Evolutionary conservation across 2,113 vertebrate genomes (phyloP).

Genomic region (Micronisus gabar): DNA sequence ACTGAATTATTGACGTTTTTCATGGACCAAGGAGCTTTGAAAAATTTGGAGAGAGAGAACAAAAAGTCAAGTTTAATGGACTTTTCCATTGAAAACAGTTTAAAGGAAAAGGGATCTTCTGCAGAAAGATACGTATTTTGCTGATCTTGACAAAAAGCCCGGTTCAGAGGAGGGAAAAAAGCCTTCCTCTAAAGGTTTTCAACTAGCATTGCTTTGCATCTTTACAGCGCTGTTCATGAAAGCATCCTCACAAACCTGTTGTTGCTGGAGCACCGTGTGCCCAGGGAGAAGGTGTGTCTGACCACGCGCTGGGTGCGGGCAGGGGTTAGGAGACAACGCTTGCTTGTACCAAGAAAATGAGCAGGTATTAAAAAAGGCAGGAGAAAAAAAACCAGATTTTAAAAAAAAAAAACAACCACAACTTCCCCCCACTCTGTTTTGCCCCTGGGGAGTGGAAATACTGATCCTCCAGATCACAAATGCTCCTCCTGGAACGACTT

Average conservation of each 20-base stretch:
- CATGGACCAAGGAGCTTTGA: neutral
- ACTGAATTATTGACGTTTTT: neutral
- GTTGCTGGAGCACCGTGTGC: neutral
- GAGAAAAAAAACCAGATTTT: neutral
- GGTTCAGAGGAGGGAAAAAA: neutral
- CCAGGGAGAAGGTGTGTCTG: neutral
- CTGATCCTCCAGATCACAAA: constrained; percentile 14
- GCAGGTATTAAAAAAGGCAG: neutral
- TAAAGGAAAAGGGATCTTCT: neutral
- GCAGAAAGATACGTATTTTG: neutral
- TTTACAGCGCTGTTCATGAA: neutral
- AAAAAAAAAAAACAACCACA: neutral
- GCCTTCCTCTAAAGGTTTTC: neutral
- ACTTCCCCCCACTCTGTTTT: neutral
- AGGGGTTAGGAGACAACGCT: neutral
- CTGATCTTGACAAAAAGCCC: neutral
- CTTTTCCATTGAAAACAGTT: too few species aligned
- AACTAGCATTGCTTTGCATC: neutral
- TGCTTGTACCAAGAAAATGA: neutral
- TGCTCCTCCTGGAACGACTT: neutral
- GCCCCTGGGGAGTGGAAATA: neutral
- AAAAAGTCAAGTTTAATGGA: neutral
- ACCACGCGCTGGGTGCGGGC: neutral
- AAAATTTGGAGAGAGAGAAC: neutral
- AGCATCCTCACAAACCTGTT: neutral